These are phyloP conservation scores for Gandaritis pyraliata DNA, from an alignment of 2,888 invertebrate species.

Conservation along the genomic window DNA sequence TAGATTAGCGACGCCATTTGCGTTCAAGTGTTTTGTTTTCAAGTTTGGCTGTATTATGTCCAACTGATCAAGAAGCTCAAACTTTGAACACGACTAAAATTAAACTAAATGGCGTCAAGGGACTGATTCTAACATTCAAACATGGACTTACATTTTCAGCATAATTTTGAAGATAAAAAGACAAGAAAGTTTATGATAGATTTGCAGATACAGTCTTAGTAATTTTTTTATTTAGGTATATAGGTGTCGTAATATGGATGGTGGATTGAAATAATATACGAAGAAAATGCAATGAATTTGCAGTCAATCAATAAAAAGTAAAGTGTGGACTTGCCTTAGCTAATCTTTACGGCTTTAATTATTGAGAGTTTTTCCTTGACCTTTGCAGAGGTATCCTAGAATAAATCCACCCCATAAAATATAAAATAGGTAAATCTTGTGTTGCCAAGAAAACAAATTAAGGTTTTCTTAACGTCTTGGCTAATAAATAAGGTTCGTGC, in stretches of 20 bases:
- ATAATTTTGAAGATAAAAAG: background rate
- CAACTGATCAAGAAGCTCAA: background rate
- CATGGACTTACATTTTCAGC: background rate
- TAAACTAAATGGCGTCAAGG: conserved; percentile 6
- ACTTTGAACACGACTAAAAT: conserved; percentile 9
- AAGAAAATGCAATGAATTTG: too few relatives aligned
- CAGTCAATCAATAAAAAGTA: too few relatives aligned
- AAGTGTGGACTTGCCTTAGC: too few relatives aligned
- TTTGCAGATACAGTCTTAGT: too few relatives aligned
- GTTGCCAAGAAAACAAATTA: conserved; percentile 4
- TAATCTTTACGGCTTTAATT: too few relatives aligned
- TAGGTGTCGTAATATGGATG: too few relatives aligned
- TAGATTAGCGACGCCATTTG: too few relatives aligned
- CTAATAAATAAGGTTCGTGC: conserved; percentile 4
- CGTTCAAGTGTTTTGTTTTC: background rate
- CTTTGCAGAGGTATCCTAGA: too few relatives aligned
- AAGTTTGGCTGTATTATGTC: conserved; percentile 1
- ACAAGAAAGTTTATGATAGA: too few relatives aligned
- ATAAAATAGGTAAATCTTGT: background rate
- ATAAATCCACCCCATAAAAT: background rate
- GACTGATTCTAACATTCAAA: conserved; percentile 10
- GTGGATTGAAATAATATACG: too few relatives aligned
- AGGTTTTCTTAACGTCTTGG: background rate
- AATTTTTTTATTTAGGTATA: too few relatives aligned
- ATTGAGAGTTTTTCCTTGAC: too few relatives aligned